phyloP scores from a whole-genome alignment of 2,113 vertebrate genomes.

The Paraplagusia blochii region DNA sequence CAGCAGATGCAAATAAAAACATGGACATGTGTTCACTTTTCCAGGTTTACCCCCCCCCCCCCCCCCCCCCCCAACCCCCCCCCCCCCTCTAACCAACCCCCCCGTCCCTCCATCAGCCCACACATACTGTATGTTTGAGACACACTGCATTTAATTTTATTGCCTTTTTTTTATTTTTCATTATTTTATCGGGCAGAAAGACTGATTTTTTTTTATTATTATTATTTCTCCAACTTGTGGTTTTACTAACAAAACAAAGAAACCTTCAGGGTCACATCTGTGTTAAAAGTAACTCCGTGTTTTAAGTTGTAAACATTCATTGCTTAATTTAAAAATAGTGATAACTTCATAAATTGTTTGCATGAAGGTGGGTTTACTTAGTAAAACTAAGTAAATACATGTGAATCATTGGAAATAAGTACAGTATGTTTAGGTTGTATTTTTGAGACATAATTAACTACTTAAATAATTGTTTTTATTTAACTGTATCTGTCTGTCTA shows the following conservation, averaged over 20 bases:
- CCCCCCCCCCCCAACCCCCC: no score
- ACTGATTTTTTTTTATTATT: constrained; percentile 14
- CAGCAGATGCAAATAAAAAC: constrained; percentile 49
- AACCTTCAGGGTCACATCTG: background rate
- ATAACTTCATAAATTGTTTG: no score
- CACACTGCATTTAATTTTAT: background rate
- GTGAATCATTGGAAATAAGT: no score
- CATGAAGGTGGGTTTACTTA: no score
- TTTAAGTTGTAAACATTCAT: no score
- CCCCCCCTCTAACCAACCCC: no score
- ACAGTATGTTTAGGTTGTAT: no score
- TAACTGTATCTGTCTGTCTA: no score
- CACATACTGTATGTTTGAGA: constrained; percentile 46
- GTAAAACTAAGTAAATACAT: no score
- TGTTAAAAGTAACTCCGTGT: background rate
- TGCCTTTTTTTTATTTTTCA: constrained; percentile 31
- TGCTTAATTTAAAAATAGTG: no score
- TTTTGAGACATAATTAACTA: no score
- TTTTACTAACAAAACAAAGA: constrained; percentile 2
- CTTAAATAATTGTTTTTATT: no score
- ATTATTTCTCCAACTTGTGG: constrained; percentile 18
- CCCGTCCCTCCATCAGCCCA: constrained; percentile 25
- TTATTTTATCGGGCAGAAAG: constrained; percentile 18
- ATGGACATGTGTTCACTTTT: constrained; percentile 40
- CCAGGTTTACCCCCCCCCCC: constrained; percentile 12